Evolutionary conservation across 2,888 invertebrate species (phyloP).

Genomic region (Cantharis flavilabris): DNA sequence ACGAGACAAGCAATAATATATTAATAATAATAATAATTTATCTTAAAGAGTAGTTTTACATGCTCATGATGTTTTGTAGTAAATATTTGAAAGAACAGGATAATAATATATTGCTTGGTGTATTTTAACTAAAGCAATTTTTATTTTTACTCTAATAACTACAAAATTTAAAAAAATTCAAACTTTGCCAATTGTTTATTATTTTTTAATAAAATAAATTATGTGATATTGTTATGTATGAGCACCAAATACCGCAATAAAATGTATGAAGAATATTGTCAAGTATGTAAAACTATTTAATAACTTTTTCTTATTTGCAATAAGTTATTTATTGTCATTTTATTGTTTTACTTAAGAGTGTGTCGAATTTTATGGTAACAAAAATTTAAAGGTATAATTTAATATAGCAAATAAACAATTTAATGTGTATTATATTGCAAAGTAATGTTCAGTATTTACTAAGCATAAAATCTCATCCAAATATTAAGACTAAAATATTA

Average conservation of each 20-base stretch:
- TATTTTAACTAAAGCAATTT: background rate
- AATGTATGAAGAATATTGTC: background rate
- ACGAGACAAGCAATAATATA: background rate
- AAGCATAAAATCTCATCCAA: too few species aligned
- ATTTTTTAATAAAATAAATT: background rate
- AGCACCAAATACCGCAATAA: background rate
- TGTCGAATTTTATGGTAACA: background rate
- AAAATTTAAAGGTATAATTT: background rate
- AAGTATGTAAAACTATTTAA: background rate
- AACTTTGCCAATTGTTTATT: background rate
- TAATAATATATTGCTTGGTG: background rate
- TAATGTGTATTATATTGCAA: background rate
- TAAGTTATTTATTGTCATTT: background rate
- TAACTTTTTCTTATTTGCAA: background rate
- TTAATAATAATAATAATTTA: background rate
- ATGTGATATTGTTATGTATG: background rate
- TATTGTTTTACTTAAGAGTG: background rate
- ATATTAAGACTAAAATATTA: too few species aligned
- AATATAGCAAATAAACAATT: background rate
- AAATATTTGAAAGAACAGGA: background rate
- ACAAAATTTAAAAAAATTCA: background rate
- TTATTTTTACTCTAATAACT: too few species aligned
- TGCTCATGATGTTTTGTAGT: background rate
- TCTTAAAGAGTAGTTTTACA: background rate
- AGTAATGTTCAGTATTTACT: background rate